Evolutionary conservation across 2,797 vertebrate genomes (phyloP).

Genomic region (Limosa lapponica): DNA sequence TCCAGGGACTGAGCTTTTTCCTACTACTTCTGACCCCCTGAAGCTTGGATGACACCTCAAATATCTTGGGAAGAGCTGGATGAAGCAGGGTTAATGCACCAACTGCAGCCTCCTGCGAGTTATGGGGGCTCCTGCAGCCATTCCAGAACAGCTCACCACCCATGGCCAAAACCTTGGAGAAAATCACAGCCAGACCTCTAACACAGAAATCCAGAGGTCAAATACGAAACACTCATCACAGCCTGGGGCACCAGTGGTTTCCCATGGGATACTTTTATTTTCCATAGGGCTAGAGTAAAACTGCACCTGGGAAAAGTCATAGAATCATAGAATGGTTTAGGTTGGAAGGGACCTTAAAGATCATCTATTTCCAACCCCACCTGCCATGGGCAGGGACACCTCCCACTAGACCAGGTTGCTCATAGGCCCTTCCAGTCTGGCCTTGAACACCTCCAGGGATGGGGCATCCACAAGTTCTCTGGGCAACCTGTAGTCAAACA

Average conservation of each 20-base stretch:
- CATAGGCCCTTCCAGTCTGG: neutral
- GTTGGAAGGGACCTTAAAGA: neutral
- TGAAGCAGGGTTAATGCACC: neutral
- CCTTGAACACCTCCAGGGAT: neutral
- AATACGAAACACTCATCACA: neutral
- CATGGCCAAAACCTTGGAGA: neutral
- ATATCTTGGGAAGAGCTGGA: neutral
- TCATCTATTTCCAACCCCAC: neutral
- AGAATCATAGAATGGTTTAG: neutral
- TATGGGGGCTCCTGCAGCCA: neutral
- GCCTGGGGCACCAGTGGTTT: neutral
- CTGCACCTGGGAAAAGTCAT: neutral
- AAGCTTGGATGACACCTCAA: neutral
- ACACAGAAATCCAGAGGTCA: neutral
- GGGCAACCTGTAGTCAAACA: neutral
- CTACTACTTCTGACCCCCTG: neutral
- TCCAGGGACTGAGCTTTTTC: neutral
- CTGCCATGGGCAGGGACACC: neutral
- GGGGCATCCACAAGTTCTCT: neutral
- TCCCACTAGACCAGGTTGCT: neutral
- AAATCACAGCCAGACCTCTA: neutral
- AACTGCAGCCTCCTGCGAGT: neutral
- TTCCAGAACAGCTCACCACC: neutral
- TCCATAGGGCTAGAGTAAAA: neutral
- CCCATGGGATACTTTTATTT: neutral